A percentile compares a stretch with the other conserved stretches of the same genome.
Evolutionary conservation across 2,888 invertebrate genomes (phyloP).

Genomic region (Tanytarsus gracilentus): DNA sequence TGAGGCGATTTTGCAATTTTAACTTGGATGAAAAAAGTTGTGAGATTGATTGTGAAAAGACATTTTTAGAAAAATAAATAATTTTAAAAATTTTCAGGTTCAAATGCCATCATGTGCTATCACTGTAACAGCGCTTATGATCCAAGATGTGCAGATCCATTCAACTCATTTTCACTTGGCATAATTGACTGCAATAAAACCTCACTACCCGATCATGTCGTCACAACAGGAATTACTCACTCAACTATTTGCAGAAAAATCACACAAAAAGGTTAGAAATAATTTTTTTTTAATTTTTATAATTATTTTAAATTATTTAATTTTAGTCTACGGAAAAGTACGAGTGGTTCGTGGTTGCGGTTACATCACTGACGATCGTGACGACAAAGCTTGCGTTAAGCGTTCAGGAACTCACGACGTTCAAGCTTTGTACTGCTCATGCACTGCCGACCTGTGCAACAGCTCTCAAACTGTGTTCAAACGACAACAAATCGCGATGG

Average conservation of each 20-base stretch:
- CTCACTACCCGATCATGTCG: conserved; percentile 59
- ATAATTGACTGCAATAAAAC: conserved; percentile 73
- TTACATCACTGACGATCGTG: conserved; percentile 56
- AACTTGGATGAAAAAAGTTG: no score
- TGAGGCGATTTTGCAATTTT: background rate
- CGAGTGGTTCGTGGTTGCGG: conserved; percentile 76
- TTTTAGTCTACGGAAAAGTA: conserved; percentile 61
- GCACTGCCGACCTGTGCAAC: conserved; percentile 70
- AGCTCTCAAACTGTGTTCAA: conserved; percentile 34
- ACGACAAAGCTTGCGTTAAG: conserved; percentile 54
- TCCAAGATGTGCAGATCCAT: conserved; percentile 80
- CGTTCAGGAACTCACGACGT: conserved; percentile 68
- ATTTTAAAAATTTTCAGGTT: conserved; percentile 38
- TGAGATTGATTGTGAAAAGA: no score
- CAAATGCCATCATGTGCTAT: conserved; percentile 66
- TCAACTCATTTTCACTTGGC: conserved; percentile 76
- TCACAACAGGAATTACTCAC: conserved; percentile 36
- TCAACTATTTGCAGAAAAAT: conserved; percentile 75
- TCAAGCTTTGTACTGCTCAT: conserved; percentile 66
- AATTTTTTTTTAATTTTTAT: background rate
- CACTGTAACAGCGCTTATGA: conserved; percentile 88
- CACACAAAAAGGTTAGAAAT: conserved; percentile 59
- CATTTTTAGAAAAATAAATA: background rate
- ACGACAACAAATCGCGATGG: conserved; percentile 1
- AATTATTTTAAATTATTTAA: background rate